These are phyloP conservation scores for Helleia helle DNA, from an alignment of 2,888 invertebrate species.

Conservation along the genomic window DNA sequence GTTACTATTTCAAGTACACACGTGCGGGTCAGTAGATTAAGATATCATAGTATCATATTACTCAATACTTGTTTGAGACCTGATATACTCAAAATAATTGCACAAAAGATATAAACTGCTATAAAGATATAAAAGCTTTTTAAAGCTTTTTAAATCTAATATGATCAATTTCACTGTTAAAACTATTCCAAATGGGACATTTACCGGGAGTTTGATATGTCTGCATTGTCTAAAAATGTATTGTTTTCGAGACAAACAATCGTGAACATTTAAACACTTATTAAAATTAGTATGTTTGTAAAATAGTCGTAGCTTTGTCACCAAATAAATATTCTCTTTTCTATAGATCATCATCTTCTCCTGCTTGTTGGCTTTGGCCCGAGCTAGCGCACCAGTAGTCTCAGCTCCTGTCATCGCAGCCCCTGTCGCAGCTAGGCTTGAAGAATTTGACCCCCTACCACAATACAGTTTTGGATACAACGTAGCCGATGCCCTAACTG, in stretches of 20 bases:
- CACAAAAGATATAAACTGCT: too few species aligned
- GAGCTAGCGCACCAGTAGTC: constrained; percentile 32
- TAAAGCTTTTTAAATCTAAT: too few species aligned
- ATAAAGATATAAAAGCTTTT: too few species aligned
- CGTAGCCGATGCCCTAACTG: constrained; percentile 51
- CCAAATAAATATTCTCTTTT: constrained; percentile 3
- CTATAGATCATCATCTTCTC: constrained; percentile 46
- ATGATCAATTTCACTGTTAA: too few species aligned
- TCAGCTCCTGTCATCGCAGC: constrained; percentile 36
- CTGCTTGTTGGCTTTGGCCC: constrained; percentile 44
- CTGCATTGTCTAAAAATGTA: too few species aligned
- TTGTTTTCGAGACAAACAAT: too few species aligned
- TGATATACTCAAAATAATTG: too few species aligned
- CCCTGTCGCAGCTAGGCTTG: constrained; percentile 32
- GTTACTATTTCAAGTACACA: neutral
- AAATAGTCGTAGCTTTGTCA: neutral
- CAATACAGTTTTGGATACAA: constrained; percentile 67
- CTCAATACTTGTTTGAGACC: neutral
- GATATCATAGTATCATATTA: neutral
- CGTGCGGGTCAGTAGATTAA: neutral
- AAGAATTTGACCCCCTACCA: constrained; percentile 70
- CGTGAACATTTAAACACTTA: too few species aligned
- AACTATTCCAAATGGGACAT: too few species aligned
- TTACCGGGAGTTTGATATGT: too few species aligned
- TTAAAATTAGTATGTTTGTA: too few species aligned